phyloP scores from a whole-genome alignment of 2,797 vertebrate species.

The Gambelia wislizenii region DNA sequence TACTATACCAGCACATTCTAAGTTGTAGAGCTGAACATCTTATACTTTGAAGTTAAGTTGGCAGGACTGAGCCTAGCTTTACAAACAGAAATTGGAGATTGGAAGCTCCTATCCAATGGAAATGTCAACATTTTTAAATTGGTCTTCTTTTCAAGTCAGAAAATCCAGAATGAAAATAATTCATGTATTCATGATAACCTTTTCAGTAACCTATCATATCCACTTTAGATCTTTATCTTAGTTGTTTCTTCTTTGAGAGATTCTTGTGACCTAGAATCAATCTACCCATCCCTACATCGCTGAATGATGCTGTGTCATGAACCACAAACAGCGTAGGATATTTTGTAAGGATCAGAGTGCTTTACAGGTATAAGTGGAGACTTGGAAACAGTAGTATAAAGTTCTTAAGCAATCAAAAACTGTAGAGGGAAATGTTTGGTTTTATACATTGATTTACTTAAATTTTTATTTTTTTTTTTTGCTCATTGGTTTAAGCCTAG shows the following conservation, averaged over 20 bases:
- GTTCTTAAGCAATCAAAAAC: constrained; percentile 31
- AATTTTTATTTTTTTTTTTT: no score
- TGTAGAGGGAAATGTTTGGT: neutral
- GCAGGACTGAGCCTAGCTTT: constrained; percentile 55
- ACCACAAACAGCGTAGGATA: constrained; percentile 13
- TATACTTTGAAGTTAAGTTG: constrained; percentile 48
- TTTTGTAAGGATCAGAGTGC: constrained; percentile 22
- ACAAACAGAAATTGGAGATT: neutral
- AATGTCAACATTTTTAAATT: constrained; percentile 24
- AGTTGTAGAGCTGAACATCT: neutral
- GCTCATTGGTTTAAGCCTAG: neutral
- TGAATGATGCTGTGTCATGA: constrained; percentile 30
- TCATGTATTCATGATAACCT: constrained; percentile 22
- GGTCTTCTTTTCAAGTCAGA: neutral
- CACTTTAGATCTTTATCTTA: constrained; percentile 29
- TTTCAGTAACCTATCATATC: constrained; percentile 31
- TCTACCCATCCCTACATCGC: neutral
- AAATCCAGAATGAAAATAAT: constrained; percentile 17
- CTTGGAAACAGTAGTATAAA: constrained; percentile 10
- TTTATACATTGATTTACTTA: constrained; percentile 14
- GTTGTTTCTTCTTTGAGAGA: constrained; percentile 13
- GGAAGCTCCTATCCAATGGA: neutral
- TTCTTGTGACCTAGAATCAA: constrained; percentile 19
- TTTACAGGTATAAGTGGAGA: constrained; percentile 19
- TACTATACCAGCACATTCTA: neutral